Evolutionary conservation across 92 coral and sea anemone genomes (phyloP).

Genomic region (Scolanthus callimorphus): DNA sequence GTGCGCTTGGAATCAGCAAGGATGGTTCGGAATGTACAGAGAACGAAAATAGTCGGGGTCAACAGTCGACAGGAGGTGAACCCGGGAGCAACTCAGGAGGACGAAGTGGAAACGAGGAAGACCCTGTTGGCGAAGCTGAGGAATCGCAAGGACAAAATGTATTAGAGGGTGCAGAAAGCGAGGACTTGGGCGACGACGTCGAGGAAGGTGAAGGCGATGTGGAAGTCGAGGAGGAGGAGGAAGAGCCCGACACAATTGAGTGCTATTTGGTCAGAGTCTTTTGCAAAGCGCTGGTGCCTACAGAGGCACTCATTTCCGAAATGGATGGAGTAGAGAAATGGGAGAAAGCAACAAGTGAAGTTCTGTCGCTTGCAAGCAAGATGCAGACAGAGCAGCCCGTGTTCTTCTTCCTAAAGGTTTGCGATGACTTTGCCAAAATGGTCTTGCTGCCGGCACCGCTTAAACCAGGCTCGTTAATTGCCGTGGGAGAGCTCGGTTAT

Average conservation of each 20-base stretch:
- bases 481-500: conserved; percentile 57
- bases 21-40: too few species aligned
- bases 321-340: conserved; percentile 54
- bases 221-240: neutral
- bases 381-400: conserved; percentile 49
- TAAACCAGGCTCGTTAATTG: conserved; percentile 45
- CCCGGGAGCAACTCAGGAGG: too few species aligned
- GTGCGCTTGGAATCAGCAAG: too few species aligned
- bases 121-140: too few species aligned
- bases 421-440: conserved; percentile 75
- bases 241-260: conserved; percentile 10
- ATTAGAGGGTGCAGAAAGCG: too few species aligned
- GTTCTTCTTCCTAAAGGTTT: conserved; percentile 68
- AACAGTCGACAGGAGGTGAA: too few species aligned
- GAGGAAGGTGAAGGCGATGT: neutral
- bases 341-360: conserved; percentile 48
- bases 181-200: neutral
- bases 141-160: too few species aligned
- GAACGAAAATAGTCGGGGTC: too few species aligned
- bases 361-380: conserved; percentile 67
- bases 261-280: conserved; percentile 47
- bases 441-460: conserved; percentile 43
- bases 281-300: conserved; percentile 71
- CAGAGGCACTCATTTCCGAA: conserved; percentile 19
- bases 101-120: too few species aligned